phyloP scores from a whole-genome alignment of 2,888 invertebrate genomes.

The Diogma glabrata region DNA sequence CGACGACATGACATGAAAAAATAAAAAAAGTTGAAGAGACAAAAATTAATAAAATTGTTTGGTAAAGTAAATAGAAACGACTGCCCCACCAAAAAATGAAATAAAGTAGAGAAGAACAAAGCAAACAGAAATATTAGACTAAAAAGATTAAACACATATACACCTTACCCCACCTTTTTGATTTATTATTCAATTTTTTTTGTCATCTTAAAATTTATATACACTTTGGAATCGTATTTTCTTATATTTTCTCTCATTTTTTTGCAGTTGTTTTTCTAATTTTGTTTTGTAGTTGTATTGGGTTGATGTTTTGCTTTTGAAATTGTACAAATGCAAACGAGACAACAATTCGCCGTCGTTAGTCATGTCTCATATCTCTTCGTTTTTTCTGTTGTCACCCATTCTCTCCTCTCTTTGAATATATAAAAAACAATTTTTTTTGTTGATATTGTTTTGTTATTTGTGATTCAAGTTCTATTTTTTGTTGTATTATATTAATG shows the following conservation, averaged over 20 bases:
- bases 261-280: background rate
- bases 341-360: slow-evolving; percentile 7
- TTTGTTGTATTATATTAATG: background rate
- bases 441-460: too few relatives aligned
- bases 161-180: too few relatives aligned
- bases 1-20: slow-evolving; percentile 3
- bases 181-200: background rate
- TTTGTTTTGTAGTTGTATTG: background rate
- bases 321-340: too few relatives aligned
- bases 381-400: slow-evolving; percentile 3
- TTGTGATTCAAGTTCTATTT: background rate
- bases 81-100: slow-evolving; percentile 4
- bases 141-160: too few relatives aligned
- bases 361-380: slow-evolving; percentile 3
- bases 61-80: slow-evolving; percentile 4
- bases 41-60: slow-evolving; percentile 2
- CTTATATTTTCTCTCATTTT: background rate
- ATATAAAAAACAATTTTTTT: too few relatives aligned
- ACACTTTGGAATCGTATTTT: background rate
- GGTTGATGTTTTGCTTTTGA: too few relatives aligned
- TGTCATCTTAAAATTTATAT: background rate
- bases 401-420: background rate
- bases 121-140: too few relatives aligned
- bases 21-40: background rate
- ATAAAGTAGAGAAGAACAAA: too few relatives aligned